Percentiles rank a stretch among this genome's conserved stretches.
Conservation (phyloP, 2,113 vertebrate species). For the Scalopus aquaticus region DNA sequence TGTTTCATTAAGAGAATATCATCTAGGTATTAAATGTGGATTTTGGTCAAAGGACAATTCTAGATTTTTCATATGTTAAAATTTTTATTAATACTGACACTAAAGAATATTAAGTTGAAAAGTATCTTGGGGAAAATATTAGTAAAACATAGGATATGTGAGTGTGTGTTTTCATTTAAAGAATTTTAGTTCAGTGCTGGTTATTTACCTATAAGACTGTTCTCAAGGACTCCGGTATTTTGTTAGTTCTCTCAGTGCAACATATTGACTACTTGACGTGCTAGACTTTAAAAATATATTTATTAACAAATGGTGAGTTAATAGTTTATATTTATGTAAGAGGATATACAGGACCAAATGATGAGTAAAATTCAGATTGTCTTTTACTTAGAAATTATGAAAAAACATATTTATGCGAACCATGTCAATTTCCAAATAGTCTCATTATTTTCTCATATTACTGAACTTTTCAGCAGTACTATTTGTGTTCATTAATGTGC, state of each 20-base stretch:
- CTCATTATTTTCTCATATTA: background rate
- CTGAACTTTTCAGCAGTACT: background rate
- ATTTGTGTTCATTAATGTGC: background rate
- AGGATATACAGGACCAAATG: background rate
- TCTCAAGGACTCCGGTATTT: background rate
- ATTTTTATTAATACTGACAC: background rate
- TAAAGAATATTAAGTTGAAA: background rate
- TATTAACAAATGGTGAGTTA: background rate
- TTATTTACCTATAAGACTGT: background rate
- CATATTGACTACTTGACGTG: background rate
- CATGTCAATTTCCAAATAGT: background rate
- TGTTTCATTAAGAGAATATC: background rate
- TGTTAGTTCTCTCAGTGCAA: background rate
- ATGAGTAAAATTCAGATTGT: background rate
- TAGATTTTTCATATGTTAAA: background rate
- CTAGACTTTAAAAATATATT: background rate
- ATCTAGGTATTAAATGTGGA: background rate
- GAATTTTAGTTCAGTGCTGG: background rate
- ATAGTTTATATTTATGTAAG: background rate
- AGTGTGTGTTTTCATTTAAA: background rate
- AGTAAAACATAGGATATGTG: rapidly evolving
- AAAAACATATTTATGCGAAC: background rate
- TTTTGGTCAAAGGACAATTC: background rate
- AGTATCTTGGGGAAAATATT: slow-evolving; percentile 26
- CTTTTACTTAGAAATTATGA: background rate